A percentile compares a stretch with the other conserved stretches of the same genome.
phyloP scores from a whole-genome alignment of 2,113 vertebrate species.

The Oryzias curvinotus region DNA sequence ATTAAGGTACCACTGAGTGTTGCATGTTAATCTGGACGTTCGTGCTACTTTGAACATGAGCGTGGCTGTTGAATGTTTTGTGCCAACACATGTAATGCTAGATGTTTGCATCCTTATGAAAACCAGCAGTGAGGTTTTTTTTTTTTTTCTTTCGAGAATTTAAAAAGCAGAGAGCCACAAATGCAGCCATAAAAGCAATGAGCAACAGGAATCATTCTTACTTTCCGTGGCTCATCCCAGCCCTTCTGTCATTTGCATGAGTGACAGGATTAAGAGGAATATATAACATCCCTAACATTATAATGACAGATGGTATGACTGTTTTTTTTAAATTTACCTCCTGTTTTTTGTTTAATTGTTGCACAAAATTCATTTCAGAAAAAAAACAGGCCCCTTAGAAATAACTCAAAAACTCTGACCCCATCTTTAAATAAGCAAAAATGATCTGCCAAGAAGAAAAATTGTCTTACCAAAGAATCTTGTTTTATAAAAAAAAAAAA shows the following conservation, averaged over 20 bases:
- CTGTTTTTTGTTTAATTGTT: background rate
- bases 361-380: background rate
- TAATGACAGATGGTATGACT: constrained; percentile 31
- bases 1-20: constrained; percentile 48
- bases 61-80: constrained; percentile 7
- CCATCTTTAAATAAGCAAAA: no score
- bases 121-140: background rate
- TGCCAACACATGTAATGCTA: background rate
- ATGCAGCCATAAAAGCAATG: constrained; percentile 45
- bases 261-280: constrained; percentile 61
- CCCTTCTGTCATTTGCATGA: constrained; percentile 47
- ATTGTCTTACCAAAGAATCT: no score
- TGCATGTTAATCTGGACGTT: constrained; percentile 48
- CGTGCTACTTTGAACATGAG: constrained; percentile 41
- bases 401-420: no score
- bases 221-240: constrained; percentile 38
- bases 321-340: background rate
- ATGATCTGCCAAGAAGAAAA: no score
- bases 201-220: constrained; percentile 34
- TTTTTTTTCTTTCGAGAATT: background rate
- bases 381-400: no score
- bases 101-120: background rate
- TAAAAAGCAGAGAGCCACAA: background rate
- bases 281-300: constrained; percentile 44
- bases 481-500: no score